Percentiles rank a stretch among this genome's conserved stretches.
Conservation (phyloP, 2,888 invertebrate genomes). For the Pemphredon lugubris region DNA sequence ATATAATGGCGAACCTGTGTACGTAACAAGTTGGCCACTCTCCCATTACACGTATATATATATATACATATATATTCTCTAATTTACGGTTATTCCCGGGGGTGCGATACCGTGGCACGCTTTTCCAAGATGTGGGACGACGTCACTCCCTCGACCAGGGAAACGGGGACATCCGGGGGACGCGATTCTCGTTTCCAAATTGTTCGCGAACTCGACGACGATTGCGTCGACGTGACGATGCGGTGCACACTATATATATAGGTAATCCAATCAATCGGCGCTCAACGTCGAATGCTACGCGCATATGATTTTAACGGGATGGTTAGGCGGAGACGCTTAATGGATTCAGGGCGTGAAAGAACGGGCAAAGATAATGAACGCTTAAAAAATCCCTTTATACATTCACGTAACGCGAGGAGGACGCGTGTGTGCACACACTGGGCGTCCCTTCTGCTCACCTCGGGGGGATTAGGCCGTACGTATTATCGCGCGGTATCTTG, state of each 20-base stretch:
- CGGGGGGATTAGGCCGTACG: too few relatives aligned
- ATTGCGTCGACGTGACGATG: too few relatives aligned
- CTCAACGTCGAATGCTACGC: not conserved
- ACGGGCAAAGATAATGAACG: not conserved
- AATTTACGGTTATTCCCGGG: constrained; percentile 29
- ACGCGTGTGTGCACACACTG: not conserved
- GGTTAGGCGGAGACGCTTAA: constrained; percentile 1
- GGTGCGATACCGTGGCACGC: constrained; percentile 1
- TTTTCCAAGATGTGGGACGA: constrained; percentile 6
- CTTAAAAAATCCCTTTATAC: constrained; percentile 3
- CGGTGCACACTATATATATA: too few relatives aligned
- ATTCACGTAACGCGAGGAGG: not conserved
- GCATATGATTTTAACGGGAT: not conserved
- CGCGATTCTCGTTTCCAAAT: not conserved
- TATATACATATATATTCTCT: too few relatives aligned
- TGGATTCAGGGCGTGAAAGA: not conserved
- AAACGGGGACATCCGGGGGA: not conserved
- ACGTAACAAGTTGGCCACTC: too few relatives aligned
- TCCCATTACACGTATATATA: too few relatives aligned
- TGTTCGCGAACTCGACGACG: too few relatives aligned
- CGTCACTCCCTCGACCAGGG: too few relatives aligned
- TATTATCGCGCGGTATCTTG: not conserved
- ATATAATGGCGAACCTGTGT: too few relatives aligned
- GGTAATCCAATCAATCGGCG: not conserved
- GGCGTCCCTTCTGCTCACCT: not conserved